Conservation (phyloP, 2,113 vertebrate species). For the Phycodurus eques region DNA sequence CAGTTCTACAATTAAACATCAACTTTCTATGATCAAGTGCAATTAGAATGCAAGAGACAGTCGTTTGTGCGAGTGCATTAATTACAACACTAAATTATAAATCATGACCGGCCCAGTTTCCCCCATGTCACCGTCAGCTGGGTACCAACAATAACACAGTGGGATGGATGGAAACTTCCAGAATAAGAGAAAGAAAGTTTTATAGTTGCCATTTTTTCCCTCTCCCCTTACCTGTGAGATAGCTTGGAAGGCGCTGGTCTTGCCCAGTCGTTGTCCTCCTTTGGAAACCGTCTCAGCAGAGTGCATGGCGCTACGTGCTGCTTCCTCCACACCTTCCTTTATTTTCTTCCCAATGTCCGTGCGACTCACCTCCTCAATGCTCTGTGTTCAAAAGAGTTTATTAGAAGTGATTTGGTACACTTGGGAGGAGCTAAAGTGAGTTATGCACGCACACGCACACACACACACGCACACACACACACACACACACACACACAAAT, state of each 20-base stretch:
- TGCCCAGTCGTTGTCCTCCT: constrained; percentile 86
- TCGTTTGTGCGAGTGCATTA: background rate
- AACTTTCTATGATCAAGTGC: background rate
- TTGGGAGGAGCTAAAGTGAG: background rate
- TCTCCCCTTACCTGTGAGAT: constrained; percentile 76
- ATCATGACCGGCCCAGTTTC: background rate
- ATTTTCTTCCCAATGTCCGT: constrained; percentile 89
- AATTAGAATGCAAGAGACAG: background rate
- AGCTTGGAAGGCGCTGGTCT: constrained; percentile 81
- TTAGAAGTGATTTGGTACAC: too few relatives aligned
- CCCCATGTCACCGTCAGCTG: background rate
- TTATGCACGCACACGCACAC: background rate
- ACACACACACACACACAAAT: background rate
- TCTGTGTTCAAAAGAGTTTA: constrained; percentile 58
- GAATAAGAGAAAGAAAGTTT: background rate
- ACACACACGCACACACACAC: background rate
- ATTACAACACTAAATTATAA: background rate
- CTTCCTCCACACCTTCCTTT: constrained; percentile 87
- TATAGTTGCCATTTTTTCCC: background rate
- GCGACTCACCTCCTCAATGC: constrained; percentile 85
- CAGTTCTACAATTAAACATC: background rate
- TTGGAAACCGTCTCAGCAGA: constrained; percentile 85
- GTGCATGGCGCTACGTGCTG: constrained; percentile 83
- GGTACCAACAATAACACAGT: background rate
- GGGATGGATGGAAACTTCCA: background rate